Evolutionary conservation across 2,113 vertebrate genomes (phyloP).

Genomic region (Spilogale gracilis): DNA sequence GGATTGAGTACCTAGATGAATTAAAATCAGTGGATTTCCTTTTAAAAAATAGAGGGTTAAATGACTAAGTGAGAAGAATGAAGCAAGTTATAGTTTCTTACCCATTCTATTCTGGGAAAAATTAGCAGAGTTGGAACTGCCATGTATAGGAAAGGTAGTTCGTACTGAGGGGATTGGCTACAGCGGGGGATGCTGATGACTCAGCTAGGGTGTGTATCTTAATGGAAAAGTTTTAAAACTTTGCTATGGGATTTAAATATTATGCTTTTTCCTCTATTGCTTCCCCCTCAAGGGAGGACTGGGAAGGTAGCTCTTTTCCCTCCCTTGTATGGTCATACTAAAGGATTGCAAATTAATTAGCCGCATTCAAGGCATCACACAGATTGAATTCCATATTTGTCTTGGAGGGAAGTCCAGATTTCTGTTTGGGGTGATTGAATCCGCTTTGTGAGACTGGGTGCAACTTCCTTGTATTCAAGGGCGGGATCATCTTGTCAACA

Average conservation of each 20-base stretch:
- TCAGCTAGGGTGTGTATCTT: slow-evolving; percentile 65
- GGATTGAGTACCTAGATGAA: background rate
- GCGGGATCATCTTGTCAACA: slow-evolving; percentile 84
- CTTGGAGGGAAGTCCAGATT: slow-evolving; percentile 81
- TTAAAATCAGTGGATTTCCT: background rate
- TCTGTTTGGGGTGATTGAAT: slow-evolving; percentile 81
- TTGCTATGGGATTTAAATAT: slow-evolving; percentile 55
- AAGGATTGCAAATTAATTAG: slow-evolving; percentile 69
- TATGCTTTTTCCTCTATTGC: slow-evolving; percentile 58
- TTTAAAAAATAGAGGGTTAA: slow-evolving; percentile 25
- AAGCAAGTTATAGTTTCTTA: background rate
- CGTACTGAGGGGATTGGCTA: background rate
- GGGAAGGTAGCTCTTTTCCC: slow-evolving; percentile 47
- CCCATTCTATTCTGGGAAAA: background rate
- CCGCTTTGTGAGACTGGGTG: slow-evolving; percentile 86
- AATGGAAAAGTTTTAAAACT: slow-evolving; percentile 78
- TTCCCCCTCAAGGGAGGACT: slow-evolving; percentile 35
- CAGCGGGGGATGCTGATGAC: slow-evolving; percentile 38
- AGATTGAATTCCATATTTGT: slow-evolving; percentile 84
- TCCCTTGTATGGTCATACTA: slow-evolving; percentile 56
- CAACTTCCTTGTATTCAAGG: slow-evolving; percentile 88
- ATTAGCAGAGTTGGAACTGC: background rate
- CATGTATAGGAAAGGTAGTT: background rate
- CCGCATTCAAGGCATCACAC: background rate
- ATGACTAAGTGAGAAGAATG: background rate